Conservation (phyloP, 2,797 vertebrate genomes). For the Chaunax sp. region DNA sequence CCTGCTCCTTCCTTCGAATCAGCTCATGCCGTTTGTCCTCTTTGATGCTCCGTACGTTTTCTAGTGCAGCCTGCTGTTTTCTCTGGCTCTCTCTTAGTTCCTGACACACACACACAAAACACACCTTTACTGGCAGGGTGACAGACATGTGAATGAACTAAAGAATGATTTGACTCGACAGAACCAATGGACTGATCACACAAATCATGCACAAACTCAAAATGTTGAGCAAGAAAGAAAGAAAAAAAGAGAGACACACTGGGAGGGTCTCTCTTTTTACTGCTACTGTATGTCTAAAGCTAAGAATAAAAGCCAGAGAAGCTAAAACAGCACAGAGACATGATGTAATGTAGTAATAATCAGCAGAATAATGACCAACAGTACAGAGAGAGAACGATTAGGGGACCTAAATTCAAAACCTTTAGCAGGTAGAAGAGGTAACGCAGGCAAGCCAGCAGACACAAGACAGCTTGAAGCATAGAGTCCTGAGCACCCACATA, state of each 20-base stretch:
- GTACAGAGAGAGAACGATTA: conserved; percentile 66
- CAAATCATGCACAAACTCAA: conserved; percentile 23
- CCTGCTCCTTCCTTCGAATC: conserved; percentile 84
- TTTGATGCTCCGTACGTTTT: conserved; percentile 90
- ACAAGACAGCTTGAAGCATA: conserved; percentile 95
- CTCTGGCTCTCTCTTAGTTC: conserved; percentile 91
- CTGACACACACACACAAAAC: conserved; percentile 73
- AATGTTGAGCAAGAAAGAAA: background rate
- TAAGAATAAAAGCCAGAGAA: background rate
- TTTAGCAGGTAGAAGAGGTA: conserved; percentile 99
- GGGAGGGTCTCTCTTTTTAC: background rate
- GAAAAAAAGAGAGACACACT: background rate
- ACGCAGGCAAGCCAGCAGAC: conserved; percentile 97
- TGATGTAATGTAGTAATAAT: conserved; percentile 1
- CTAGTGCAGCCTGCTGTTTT: conserved; percentile 90
- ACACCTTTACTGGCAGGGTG: background rate
- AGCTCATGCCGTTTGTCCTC: conserved; percentile 90
- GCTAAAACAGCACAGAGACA: conserved; percentile 4
- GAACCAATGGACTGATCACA: background rate
- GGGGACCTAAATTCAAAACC: conserved; percentile 79
- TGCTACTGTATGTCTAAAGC: background rate
- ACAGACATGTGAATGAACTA: background rate
- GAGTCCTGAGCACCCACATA: conserved; percentile 93
- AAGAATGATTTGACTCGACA: background rate
- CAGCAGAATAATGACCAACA: background rate